phyloP scores from a whole-genome alignment of 1,140 invertebrate species.

The Anastrepha ludens region DNA sequence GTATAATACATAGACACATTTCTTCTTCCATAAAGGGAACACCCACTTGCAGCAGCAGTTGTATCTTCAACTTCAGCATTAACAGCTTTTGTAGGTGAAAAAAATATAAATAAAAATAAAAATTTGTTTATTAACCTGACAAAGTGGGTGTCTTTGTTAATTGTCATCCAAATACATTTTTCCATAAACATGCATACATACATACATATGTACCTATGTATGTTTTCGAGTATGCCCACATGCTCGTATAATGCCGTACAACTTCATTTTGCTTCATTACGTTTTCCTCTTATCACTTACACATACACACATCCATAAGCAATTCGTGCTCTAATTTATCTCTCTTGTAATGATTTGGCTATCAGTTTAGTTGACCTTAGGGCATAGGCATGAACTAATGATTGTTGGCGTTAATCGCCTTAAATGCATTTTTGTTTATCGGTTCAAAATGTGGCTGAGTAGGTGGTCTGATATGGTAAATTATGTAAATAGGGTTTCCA shows the following conservation, averaged over 20 bases:
- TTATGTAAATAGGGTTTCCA: neutral
- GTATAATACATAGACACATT: neutral
- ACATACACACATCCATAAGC: neutral
- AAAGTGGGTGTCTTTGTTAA: slow-evolving; percentile 51
- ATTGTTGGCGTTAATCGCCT: slow-evolving; percentile 36
- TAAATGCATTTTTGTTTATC: slow-evolving; percentile 15
- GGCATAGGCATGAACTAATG: slow-evolving; percentile 14
- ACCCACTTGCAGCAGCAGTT: slow-evolving; percentile 6
- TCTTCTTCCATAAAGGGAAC: neutral
- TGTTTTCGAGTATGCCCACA: neutral
- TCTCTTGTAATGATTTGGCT: slow-evolving; percentile 3
- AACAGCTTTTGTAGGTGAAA: neutral
- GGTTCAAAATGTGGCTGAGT: neutral
- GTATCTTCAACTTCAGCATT: neutral
- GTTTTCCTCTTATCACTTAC: neutral
- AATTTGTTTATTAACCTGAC: slow-evolving; percentile 3
- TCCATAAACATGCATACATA: neutral
- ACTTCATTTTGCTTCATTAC: neutral
- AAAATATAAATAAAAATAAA: neutral
- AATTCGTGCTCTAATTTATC: slow-evolving; percentile 36
- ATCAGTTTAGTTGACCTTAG: slow-evolving; percentile 30
- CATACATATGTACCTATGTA: neutral
- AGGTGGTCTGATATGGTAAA: slow-evolving; percentile 16
- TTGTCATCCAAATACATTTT: slow-evolving; percentile 22
- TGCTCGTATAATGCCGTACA: no score